Conservation (phyloP, 2,888 invertebrate genomes). For the Fragum sueziense region DNA sequence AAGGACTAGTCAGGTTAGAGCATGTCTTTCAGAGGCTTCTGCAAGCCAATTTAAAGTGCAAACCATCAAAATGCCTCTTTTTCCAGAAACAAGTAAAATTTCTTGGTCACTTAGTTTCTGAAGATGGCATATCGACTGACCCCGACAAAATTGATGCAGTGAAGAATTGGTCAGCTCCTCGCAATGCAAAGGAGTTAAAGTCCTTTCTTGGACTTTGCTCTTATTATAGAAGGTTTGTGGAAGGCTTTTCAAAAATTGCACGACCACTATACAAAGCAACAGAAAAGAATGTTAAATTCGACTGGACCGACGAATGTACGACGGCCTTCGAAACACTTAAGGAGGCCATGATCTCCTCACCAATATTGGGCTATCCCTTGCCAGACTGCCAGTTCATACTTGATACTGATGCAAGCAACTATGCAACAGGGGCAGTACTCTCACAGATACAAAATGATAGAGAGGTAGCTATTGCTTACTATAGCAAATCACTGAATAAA, state of each 20-base stretch:
- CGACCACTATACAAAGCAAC: constrained; percentile 22
- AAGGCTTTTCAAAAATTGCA: constrained; percentile 30
- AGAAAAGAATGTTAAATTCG: constrained; percentile 22
- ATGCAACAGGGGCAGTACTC: constrained; percentile 28
- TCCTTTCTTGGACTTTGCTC: neutral
- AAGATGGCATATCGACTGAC: constrained; percentile 20
- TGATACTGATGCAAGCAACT: constrained; percentile 31
- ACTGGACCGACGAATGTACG: constrained; percentile 25
- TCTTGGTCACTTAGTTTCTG: constrained; percentile 26
- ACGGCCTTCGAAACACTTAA: constrained; percentile 30
- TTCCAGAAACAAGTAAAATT: constrained; percentile 30
- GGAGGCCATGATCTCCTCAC: constrained; percentile 24
- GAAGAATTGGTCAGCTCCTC: constrained; percentile 17
- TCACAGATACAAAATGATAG: constrained; percentile 24
- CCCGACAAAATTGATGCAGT: constrained; percentile 24
- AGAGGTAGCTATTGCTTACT: constrained; percentile 37
- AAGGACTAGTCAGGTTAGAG: constrained; percentile 17
- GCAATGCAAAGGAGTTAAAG: constrained; percentile 5
- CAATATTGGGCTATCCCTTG: constrained; percentile 10
- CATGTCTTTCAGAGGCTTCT: neutral
- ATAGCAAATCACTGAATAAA: constrained; percentile 25
- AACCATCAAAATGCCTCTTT: constrained; percentile 35
- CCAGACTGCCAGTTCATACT: neutral
- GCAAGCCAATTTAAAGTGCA: neutral
- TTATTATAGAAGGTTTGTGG: constrained; percentile 20